Conservation (phyloP, 2,797 vertebrate species). For the Gastrophryne carolinensis region DNA sequence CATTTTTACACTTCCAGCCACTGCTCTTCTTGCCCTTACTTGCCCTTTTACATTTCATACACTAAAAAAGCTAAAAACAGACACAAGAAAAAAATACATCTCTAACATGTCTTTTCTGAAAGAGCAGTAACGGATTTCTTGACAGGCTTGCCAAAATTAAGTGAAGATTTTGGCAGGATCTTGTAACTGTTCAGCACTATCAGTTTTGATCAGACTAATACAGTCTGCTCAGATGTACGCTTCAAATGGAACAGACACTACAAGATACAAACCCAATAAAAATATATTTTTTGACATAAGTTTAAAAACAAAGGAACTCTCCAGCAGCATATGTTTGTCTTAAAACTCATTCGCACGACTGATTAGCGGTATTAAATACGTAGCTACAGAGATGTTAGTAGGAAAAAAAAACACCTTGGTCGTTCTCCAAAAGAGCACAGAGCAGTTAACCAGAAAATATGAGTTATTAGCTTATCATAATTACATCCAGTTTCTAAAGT, state of each 20-base stretch:
- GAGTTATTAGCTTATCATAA: constrained; percentile 65
- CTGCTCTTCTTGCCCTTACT: too few relatives aligned
- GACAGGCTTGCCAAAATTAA: not conserved
- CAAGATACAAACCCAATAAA: not conserved
- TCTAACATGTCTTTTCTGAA: constrained; percentile 15
- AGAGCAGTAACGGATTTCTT: constrained; percentile 15
- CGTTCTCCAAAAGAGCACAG: constrained; percentile 60
- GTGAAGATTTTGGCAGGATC: constrained; percentile 16
- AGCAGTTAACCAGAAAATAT: constrained; percentile 66
- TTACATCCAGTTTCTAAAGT: constrained; percentile 63
- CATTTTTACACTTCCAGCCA: too few relatives aligned
- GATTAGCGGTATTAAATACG: constrained; percentile 28
- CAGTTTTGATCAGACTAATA: constrained; percentile 1
- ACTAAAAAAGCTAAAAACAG: constrained; percentile 22
- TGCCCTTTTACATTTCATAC: constrained; percentile 7
- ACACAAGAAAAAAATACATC: constrained; percentile 6
- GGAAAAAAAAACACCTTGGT: constrained; percentile 45
- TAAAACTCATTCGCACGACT: constrained; percentile 54
- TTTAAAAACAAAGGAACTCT: constrained; percentile 11
- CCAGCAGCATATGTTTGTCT: constrained; percentile 48
- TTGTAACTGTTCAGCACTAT: constrained; percentile 13
- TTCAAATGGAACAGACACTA: not conserved
- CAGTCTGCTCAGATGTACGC: constrained; percentile 12
- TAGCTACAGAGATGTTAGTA: constrained; percentile 48
- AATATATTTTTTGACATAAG: constrained; percentile 9